Percentiles rank a stretch among this genome's conserved stretches.
These are phyloP conservation scores for Acomys russatus DNA, from an alignment of 2,797 vertebrate species.

Conservation along the genomic window DNA sequence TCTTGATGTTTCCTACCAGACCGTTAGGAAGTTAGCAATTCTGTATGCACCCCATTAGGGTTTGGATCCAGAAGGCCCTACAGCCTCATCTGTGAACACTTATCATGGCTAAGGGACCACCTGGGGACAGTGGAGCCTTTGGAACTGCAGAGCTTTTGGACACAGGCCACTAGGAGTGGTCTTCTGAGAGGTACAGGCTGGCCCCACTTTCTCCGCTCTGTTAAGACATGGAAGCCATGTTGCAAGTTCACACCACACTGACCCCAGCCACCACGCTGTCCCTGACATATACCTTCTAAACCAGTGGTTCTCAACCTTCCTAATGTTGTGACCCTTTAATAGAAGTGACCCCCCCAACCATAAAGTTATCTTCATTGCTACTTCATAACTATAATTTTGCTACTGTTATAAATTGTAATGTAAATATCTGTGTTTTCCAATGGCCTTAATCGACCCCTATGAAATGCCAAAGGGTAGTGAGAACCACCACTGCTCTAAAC, in stretches of 20 bases:
- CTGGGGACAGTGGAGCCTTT: neutral
- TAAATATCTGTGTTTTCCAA: neutral
- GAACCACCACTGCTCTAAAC: neutral
- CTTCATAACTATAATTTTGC: neutral
- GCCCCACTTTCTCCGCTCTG: neutral
- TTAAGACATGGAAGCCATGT: neutral
- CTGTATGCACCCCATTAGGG: neutral
- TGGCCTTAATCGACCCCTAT: neutral
- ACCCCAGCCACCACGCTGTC: neutral
- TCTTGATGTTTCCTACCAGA: neutral
- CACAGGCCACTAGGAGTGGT: neutral
- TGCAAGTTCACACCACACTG: neutral
- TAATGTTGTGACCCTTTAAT: neutral
- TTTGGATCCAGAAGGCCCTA: neutral
- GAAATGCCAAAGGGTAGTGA: neutral
- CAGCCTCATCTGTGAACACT: neutral
- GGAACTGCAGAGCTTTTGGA: neutral
- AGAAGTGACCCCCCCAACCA: neutral
- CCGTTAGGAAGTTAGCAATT: neutral
- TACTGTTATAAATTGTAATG: neutral
- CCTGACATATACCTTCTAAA: neutral
- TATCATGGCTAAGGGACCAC: neutral
- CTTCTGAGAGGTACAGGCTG: neutral
- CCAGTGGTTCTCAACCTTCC: neutral
- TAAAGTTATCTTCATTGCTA: neutral